These are phyloP conservation scores for Dendrocincla tyrannina DNA, from an alignment of 2,797 vertebrate species.

Conservation along the genomic window DNA sequence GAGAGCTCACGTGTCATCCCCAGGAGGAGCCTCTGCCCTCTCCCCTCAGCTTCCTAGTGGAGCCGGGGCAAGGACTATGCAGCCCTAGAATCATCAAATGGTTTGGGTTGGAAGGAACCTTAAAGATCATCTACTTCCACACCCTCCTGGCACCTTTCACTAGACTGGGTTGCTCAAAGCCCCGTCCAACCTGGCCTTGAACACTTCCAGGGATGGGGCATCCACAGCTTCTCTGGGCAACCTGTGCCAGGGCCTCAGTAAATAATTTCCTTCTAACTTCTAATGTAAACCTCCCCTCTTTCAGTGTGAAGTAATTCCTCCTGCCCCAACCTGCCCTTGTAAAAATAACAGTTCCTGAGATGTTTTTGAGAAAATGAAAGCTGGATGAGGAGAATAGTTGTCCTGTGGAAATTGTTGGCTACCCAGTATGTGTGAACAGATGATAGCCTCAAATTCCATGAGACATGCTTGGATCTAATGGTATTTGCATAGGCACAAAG, in stretches of 20 bases:
- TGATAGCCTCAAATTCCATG: neutral
- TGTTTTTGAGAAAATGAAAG: neutral
- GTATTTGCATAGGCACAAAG: neutral
- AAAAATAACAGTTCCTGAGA: neutral
- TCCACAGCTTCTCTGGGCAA: neutral
- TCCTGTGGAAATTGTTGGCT: neutral
- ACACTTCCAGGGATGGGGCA: neutral
- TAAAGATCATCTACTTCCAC: neutral
- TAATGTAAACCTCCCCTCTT: neutral
- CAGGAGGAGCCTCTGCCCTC: accelerated
- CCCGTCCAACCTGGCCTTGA: neutral
- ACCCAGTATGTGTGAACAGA: neutral
- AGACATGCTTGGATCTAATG: neutral
- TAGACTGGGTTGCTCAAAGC: neutral
- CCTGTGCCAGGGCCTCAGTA: neutral
- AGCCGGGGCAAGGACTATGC: neutral
- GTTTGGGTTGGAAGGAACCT: neutral
- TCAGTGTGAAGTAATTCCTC: neutral
- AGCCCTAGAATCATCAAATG: neutral
- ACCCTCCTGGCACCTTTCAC: neutral
- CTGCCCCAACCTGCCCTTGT: neutral
- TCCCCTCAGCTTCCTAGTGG: accelerated
- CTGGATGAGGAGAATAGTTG: neutral
- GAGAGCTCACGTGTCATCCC: neutral
- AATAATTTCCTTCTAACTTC: neutral